A percentile compares a stretch with the other conserved stretches of the same genome.
Conservation (phyloP, 2,888 invertebrate genomes). For the Cerceris rybyensis region DNA sequence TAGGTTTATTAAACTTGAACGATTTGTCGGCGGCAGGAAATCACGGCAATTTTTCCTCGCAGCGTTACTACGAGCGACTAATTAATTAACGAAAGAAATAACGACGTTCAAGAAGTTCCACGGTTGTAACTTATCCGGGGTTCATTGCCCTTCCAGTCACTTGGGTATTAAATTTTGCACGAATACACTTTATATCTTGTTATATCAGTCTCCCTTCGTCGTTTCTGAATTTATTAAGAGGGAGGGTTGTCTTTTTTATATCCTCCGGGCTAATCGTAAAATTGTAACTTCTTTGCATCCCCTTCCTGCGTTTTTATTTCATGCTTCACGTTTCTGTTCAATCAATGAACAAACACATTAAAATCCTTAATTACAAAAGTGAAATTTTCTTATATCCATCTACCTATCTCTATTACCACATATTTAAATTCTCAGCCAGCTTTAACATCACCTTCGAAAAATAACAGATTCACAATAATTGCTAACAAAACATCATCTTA, state of each 20-base stretch:
- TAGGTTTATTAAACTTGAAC: not conserved
- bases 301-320: too few species aligned
- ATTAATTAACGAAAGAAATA: conserved; percentile 5
- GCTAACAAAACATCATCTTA: too few species aligned
- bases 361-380: too few species aligned
- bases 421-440: too few species aligned
- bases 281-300: too few species aligned
- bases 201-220: not conserved
- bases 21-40: too few species aligned
- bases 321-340: too few species aligned
- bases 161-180: not conserved
- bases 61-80: not conserved
- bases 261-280: not conserved
- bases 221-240: not conserved
- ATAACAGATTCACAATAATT: too few species aligned
- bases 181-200: not conserved
- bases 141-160: not conserved
- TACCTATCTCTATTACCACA: too few species aligned
- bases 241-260: not conserved
- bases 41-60: not conserved
- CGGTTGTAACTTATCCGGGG: not conserved
- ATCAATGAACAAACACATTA: too few species aligned
- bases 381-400: too few species aligned
- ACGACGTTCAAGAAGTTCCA: not conserved
- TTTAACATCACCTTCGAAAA: too few species aligned